Evolutionary conservation across 64 coral and sea anemone genomes (phyloP).

Genomic region (Actinia tenebrosa): DNA sequence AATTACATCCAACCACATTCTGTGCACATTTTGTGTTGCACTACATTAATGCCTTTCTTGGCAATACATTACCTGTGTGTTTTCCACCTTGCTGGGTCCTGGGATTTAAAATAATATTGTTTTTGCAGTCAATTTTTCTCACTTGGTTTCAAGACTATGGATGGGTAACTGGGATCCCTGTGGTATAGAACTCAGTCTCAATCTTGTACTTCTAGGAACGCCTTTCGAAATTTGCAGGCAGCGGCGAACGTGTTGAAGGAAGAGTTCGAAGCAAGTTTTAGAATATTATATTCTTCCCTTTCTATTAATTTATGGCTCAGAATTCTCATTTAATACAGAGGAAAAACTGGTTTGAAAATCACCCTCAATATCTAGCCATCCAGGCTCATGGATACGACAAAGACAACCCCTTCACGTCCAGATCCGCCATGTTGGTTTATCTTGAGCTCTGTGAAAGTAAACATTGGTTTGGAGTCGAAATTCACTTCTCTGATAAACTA

Average conservation of each 20-base stretch:
- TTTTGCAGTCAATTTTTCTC: no score
- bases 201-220: neutral
- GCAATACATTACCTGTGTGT: no score
- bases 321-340: neutral
- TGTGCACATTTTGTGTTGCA: no score
- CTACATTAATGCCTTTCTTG: no score
- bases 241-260: neutral
- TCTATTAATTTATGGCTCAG: neutral
- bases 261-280: neutral
- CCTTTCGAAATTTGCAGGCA: neutral
- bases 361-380: conserved; percentile 57
- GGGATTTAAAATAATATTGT: no score
- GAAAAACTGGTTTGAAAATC: conserved; percentile 70
- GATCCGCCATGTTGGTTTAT: conserved; percentile 72
- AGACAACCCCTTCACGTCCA: conserved; percentile 27
- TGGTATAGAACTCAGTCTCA: neutral
- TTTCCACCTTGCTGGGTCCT: no score
- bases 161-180: neutral
- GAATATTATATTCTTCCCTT: no score
- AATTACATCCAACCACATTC: no score
- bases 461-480: conserved; percentile 60
- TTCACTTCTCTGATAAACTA: conserved; percentile 46
- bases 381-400: conserved; percentile 40
- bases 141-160: no score
- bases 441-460: conserved; percentile 60